Evolutionary conservation across 2,888 invertebrate species (phyloP).

Genomic region (Drosophila gaucha): DNA sequence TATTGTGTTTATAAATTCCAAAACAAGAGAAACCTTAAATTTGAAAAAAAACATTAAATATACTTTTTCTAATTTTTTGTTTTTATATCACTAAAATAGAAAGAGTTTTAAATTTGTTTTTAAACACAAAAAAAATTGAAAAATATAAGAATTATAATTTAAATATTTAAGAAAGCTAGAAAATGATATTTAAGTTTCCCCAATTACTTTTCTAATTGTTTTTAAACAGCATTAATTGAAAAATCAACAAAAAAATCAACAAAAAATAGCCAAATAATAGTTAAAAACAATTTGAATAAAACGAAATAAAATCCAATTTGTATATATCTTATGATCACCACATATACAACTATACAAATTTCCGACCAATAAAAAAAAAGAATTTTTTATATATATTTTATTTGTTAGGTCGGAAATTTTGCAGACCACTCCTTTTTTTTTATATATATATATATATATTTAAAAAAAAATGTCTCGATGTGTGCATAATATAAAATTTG

Average conservation of each 20-base stretch:
- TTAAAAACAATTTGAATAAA: background rate
- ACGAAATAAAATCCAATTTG: background rate
- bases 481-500: constrained; percentile 50
- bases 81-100: constrained; percentile 16
- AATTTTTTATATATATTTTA: background rate
- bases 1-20: constrained; percentile 7
- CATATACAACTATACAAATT: background rate
- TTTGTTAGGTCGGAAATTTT: constrained; percentile 3
- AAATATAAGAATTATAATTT: too few species aligned
- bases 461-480: too few species aligned
- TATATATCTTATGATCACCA: too few species aligned
- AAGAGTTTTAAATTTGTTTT: background rate
- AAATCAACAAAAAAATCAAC: background rate
- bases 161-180: too few species aligned
- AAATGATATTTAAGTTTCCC: too few species aligned
- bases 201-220: too few species aligned
- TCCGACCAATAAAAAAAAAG: background rate
- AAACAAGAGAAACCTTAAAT: constrained; percentile 10
- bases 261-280: constrained; percentile 4
- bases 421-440: background rate
- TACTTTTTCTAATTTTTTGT: too few species aligned
- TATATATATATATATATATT: constrained; percentile 17
- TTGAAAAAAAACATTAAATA: constrained; percentile 14
- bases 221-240: too few species aligned
- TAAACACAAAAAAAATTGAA: too few species aligned